Evolutionary conservation across 2,113 vertebrate genomes (phyloP).

Genomic region (Epinephelus moara): DNA sequence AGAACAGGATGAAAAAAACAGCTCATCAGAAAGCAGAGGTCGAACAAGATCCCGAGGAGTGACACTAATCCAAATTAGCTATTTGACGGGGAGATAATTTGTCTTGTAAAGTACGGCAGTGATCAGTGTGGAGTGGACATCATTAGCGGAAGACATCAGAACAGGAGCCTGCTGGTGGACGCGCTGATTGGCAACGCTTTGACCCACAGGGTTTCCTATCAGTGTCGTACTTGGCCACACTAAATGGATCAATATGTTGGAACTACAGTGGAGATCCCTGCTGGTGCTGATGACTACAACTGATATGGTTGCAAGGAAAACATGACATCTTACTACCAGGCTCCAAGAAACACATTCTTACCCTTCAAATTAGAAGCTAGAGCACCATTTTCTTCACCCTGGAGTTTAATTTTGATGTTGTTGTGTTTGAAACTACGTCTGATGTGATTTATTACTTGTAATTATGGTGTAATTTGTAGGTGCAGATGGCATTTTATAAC

Average conservation of each 20-base stretch:
- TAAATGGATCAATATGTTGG: slow-evolving; percentile 45
- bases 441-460: slow-evolving; percentile 69
- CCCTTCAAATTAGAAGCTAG: slow-evolving; percentile 33
- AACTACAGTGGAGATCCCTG: not conserved
- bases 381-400: slow-evolving; percentile 20
- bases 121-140: slow-evolving; percentile 64
- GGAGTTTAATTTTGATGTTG: slow-evolving; percentile 28
- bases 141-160: slow-evolving; percentile 68
- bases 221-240: slow-evolving; percentile 45
- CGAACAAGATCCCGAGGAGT: slow-evolving; percentile 39
- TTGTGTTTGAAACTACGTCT: slow-evolving; percentile 46
- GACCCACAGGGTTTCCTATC: slow-evolving; percentile 38
- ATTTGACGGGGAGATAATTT: slow-evolving; percentile 74
- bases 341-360: slow-evolving; percentile 10
- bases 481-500: slow-evolving; percentile 66
- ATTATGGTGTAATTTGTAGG: slow-evolving; percentile 70
- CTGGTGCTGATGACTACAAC: slow-evolving; percentile 8
- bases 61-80: slow-evolving; percentile 79
- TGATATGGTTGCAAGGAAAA: not conserved
- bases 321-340: not conserved
- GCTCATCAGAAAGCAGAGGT: slow-evolving; percentile 51
- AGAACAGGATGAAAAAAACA: not conserved
- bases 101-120: slow-evolving; percentile 64
- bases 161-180: slow-evolving; percentile 38
- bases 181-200: slow-evolving; percentile 54